phyloP scores from a whole-genome alignment of 2,797 vertebrate genomes.

The Periparus ater region DNA sequence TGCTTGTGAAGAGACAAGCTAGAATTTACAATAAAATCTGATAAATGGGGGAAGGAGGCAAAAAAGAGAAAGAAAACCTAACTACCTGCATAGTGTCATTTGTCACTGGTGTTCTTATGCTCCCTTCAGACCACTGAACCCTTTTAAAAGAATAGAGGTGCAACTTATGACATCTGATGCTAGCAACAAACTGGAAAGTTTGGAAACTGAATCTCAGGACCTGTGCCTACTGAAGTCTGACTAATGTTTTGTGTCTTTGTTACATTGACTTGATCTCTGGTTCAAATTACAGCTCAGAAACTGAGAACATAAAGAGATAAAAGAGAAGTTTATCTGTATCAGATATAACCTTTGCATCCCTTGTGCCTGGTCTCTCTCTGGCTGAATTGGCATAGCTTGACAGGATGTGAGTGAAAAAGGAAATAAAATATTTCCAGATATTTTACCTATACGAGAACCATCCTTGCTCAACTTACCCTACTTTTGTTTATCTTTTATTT shows the following conservation, averaged over 20 bases:
- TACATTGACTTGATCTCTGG: background rate
- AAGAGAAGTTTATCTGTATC: background rate
- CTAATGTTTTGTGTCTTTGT: constrained; percentile 34
- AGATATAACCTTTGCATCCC: background rate
- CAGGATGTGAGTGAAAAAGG: background rate
- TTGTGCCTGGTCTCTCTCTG: background rate
- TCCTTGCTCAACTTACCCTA: background rate
- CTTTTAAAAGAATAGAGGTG: background rate
- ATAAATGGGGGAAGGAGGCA: background rate
- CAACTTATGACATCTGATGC: constrained; percentile 42
- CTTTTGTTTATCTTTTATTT: background rate
- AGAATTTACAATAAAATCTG: background rate
- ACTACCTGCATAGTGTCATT: background rate
- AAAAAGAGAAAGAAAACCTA: background rate
- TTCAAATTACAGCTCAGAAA: constrained; percentile 37
- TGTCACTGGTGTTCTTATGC: background rate
- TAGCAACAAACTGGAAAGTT: constrained; percentile 29
- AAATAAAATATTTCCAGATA: background rate
- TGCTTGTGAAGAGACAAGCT: background rate
- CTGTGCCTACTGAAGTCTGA: constrained; percentile 15
- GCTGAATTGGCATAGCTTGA: background rate
- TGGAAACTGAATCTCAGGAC: constrained; percentile 55
- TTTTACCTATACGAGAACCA: background rate
- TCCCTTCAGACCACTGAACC: background rate
- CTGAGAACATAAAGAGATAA: background rate